A percentile compares a stretch with the other conserved stretches of the same genome.
These are phyloP conservation scores for Cathartes aura DNA, from an alignment of 2,113 vertebrate genomes.

Conservation along the genomic window DNA sequence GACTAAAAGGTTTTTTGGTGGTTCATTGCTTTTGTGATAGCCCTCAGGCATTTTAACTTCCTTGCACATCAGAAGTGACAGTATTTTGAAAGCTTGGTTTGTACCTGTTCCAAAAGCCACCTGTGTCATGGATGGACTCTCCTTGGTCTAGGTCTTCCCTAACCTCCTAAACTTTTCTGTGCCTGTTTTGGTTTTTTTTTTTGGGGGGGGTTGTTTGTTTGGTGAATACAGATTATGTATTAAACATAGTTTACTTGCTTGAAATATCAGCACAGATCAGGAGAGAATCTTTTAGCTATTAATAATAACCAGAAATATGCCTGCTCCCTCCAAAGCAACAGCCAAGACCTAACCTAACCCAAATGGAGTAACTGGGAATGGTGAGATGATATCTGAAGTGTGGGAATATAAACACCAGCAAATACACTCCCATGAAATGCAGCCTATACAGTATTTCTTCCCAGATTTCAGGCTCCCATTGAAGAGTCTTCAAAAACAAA, in stretches of 20 bases:
- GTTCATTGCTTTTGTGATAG: not conserved
- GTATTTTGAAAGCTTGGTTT: not conserved
- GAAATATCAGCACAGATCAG: not conserved
- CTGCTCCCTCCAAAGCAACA: not conserved
- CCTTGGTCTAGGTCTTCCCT: not conserved
- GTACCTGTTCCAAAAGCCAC: not conserved
- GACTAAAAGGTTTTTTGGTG: not conserved
- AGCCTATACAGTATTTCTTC: not conserved
- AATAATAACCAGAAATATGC: not conserved
- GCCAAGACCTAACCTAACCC: not conserved
- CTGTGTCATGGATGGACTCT: not conserved
- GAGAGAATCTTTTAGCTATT: not conserved
- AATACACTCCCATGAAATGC: not conserved
- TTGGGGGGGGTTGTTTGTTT: not conserved
- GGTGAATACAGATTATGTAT: not conserved
- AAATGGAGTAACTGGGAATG: not conserved
- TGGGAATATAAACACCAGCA: not conserved
- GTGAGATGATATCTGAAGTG: not conserved
- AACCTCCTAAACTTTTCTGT: not conserved
- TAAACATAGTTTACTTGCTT: not conserved
- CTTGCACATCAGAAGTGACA: not conserved
- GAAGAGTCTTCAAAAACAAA: not conserved
- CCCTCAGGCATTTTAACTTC: not conserved
- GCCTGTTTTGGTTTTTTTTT: not conserved
- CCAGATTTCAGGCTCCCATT: not conserved